phyloP scores from a whole-genome alignment of 2,113 vertebrate species.

The Bubo scandiacus region DNA sequence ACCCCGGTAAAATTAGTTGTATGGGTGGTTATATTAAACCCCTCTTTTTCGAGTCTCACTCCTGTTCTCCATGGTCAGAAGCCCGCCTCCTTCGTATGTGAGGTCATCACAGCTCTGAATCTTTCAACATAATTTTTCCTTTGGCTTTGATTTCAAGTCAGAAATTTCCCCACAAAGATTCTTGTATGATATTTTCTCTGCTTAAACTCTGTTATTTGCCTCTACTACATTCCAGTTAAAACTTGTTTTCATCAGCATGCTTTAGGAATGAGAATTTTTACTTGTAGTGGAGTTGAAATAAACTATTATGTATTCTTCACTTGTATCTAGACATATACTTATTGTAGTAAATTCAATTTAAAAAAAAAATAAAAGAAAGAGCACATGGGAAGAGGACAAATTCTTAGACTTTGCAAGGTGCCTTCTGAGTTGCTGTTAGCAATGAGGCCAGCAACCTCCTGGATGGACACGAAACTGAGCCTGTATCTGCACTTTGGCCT shows the following conservation, averaged over 20 bases:
- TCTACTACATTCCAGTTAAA: background rate
- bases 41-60: background rate
- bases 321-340: background rate
- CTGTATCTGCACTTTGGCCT: background rate
- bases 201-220: background rate
- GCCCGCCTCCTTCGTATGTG: background rate
- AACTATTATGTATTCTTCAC: background rate
- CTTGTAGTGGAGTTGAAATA: background rate
- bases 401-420: background rate
- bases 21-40: background rate
- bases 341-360: background rate
- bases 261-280: background rate
- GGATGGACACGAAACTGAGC: background rate
- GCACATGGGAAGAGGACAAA: background rate
- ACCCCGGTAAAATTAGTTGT: background rate
- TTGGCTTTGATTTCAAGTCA: background rate
- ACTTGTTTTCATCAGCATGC: background rate
- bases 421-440: background rate
- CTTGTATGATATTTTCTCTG: background rate
- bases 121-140: background rate
- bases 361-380: too few relatives aligned
- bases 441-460: background rate
- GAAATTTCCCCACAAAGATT: background rate
- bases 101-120: background rate
- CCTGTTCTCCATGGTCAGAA: background rate